A percentile compares a stretch with the other conserved stretches of the same genome.
Evolutionary conservation across 2,797 vertebrate species (phyloP).

Genomic region (Takifugu rubripes): DNA sequence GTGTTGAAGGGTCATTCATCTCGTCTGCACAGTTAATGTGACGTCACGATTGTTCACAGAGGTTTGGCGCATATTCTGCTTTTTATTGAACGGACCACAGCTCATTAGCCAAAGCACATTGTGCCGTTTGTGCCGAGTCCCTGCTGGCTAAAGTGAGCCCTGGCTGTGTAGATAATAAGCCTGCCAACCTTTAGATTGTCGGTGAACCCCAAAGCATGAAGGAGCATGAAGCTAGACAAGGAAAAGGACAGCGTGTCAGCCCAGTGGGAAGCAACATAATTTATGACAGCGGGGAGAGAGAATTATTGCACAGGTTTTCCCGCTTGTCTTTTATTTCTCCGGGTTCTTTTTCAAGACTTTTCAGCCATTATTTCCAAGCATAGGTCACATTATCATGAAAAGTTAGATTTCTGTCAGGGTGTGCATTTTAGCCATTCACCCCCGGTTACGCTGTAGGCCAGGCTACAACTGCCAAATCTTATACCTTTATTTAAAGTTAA

Average conservation of each 20-base stretch:
- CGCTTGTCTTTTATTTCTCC: constrained; percentile 2
- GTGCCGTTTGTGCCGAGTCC: constrained; percentile 37
- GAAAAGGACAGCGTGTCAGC: constrained; percentile 33
- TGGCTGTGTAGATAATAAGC: constrained; percentile 49
- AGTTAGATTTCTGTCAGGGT: background rate
- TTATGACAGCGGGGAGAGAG: background rate
- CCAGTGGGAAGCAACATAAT: constrained; percentile 7
- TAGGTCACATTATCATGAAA: constrained; percentile 16
- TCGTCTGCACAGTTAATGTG: constrained; percentile 33
- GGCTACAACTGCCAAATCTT: constrained; percentile 14
- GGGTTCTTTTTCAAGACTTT: constrained; percentile 1
- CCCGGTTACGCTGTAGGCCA: background rate
- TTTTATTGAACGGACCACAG: constrained; percentile 25
- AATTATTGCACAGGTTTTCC: too few species aligned
- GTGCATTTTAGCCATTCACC: constrained; percentile 3
- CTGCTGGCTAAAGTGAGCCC: constrained; percentile 37
- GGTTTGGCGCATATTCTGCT: constrained; percentile 35
- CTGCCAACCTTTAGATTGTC: constrained; percentile 57
- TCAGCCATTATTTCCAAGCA: constrained; percentile 14
- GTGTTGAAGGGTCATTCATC: constrained; percentile 6
- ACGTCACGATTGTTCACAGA: constrained; percentile 31
- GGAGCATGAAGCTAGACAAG: constrained; percentile 18
- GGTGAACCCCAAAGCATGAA: constrained; percentile 14
- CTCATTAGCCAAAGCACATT: constrained; percentile 55
- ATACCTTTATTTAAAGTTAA: constrained; percentile 26